Evolutionary conservation across 30 jellyfish, hydroid and myxozoan species (phyloP).

Genomic region (Clytia hemisphaerica): DNA sequence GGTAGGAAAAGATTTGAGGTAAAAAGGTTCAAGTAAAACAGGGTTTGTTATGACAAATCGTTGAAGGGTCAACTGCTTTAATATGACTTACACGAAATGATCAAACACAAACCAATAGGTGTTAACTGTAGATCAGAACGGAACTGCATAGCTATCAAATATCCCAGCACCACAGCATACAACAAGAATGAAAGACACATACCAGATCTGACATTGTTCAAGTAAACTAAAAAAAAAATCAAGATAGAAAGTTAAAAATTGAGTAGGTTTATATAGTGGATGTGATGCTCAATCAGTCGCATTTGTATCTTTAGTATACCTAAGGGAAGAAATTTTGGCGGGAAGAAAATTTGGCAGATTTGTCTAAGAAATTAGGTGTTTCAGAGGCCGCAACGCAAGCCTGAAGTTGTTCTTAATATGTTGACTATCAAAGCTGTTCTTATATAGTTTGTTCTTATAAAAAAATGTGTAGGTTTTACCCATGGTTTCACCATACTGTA

Average conservation of each 20-base stretch:
- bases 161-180: slow-evolving; percentile 25
- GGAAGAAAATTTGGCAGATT: too few species aligned
- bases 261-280: neutral
- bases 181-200: slow-evolving; percentile 27
- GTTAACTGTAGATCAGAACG: slow-evolving; percentile 24
- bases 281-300: too few species aligned
- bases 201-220: slow-evolving; percentile 5
- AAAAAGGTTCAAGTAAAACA: too few species aligned
- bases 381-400: neutral
- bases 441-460: neutral
- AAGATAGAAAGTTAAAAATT: neutral
- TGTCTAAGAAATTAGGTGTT: too few species aligned
- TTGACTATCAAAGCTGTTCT: neutral
- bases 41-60: too few species aligned
- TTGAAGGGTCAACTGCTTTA: too few species aligned
- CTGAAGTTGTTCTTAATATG: neutral
- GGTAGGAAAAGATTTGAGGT: too few species aligned
- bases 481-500: neutral
- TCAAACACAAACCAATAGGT: slow-evolving; percentile 22
- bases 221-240: neutral
- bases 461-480: neutral
- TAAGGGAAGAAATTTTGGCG: too few species aligned
- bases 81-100: slow-evolving; percentile 2
- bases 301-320: too few species aligned
- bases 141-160: slow-evolving; percentile 40